A percentile compares a stretch with the other conserved stretches of the same genome.
These are phyloP conservation scores for Thymelicus acteon DNA, from an alignment of 2,888 invertebrate genomes.

Conservation along the genomic window DNA sequence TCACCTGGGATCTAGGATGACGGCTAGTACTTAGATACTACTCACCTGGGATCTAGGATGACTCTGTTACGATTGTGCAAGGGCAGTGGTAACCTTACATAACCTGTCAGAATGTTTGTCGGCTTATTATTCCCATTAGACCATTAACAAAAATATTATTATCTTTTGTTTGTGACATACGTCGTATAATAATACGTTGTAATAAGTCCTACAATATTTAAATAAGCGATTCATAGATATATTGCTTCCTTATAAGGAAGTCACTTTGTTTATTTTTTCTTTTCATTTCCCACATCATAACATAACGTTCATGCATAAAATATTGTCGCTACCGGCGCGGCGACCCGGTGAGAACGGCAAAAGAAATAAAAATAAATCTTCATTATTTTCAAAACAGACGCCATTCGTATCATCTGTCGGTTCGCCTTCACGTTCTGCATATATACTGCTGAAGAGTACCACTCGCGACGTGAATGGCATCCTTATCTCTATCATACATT, in stretches of 20 bases:
- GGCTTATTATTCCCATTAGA: too few relatives aligned
- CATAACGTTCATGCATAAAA: conserved; percentile 10
- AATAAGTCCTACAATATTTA: too few relatives aligned
- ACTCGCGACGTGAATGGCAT: conserved; percentile 21
- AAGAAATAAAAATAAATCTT: conserved; percentile 26
- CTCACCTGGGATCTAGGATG: too few relatives aligned
- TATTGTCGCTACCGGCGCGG: conserved; percentile 13
- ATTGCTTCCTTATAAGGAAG: neutral
- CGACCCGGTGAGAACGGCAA: conserved; percentile 16
- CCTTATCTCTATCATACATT: conserved; percentile 30
- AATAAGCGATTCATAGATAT: neutral
- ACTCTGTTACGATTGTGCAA: too few relatives aligned
- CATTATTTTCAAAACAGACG: conserved; percentile 29
- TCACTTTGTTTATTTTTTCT: neutral
- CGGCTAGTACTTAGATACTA: too few relatives aligned
- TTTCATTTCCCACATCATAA: conserved; percentile 10
- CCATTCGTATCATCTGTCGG: conserved; percentile 18
- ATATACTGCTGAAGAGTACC: conserved; percentile 14
- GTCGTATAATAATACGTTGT: too few relatives aligned
- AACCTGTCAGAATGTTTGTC: too few relatives aligned
- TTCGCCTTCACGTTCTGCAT: conserved; percentile 15
- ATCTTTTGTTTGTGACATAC: too few relatives aligned
- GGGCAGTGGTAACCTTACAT: too few relatives aligned
- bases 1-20: too few relatives aligned
- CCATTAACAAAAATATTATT: too few relatives aligned